A percentile compares a stretch with the other conserved stretches of the same genome.
Conservation (phyloP, 2,888 invertebrate genomes). For the Aspidiotus destructor region DNA sequence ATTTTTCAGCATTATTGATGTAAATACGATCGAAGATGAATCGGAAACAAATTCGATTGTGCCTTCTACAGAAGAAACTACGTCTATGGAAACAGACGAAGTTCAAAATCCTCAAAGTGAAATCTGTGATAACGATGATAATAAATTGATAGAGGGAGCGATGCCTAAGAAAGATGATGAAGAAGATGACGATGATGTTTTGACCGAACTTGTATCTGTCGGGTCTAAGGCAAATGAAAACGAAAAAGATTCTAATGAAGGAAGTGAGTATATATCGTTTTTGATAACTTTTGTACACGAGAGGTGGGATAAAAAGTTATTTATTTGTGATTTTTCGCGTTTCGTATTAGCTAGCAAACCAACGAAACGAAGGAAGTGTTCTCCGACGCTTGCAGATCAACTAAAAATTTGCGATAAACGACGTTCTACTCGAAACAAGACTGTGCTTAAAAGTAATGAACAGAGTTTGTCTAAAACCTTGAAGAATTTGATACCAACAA, state of each 20-base stretch:
- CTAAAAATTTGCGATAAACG: constrained; percentile 65
- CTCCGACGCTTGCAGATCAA: constrained; percentile 48
- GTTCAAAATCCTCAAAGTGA: neutral
- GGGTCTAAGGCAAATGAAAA: constrained; percentile 3
- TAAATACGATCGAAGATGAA: neutral
- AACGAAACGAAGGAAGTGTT: constrained; percentile 58
- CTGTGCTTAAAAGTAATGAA: constrained; percentile 47
- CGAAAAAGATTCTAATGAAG: constrained; percentile 7
- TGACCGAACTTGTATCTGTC: constrained; percentile 1
- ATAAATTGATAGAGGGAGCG: constrained; percentile 3
- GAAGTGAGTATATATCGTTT: constrained; percentile 8
- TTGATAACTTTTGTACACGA: neutral
- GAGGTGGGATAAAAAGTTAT: neutral
- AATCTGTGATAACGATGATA: constrained; percentile 14
- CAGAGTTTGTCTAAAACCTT: constrained; percentile 46
- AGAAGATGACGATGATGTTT: constrained; percentile 18
- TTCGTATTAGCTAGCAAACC: constrained; percentile 21
- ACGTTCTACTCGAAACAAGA: constrained; percentile 44
- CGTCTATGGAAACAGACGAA: neutral
- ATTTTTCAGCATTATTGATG: neutral
- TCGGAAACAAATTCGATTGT: neutral
- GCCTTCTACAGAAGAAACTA: neutral
- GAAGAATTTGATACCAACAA: constrained; percentile 54
- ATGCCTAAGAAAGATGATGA: neutral
- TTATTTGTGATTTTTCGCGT: neutral